phyloP scores from a whole-genome alignment of 2,113 vertebrate genomes.

The Pseudorectes ferrugineus region DNA sequence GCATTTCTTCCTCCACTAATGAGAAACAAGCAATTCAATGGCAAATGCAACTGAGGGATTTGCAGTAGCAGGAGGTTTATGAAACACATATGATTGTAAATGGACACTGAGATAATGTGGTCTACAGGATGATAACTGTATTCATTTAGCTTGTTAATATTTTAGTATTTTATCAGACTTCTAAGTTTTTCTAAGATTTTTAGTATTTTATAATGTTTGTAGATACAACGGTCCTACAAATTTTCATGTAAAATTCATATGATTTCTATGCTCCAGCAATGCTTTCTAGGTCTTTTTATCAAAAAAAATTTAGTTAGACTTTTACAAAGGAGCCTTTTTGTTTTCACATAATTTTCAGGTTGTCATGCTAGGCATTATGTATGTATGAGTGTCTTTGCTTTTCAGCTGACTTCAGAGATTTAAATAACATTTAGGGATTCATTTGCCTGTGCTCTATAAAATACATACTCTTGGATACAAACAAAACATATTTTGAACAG shows the following conservation, averaged over 20 bases:
- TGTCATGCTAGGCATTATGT: conserved; percentile 52
- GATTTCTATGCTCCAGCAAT: conserved; percentile 43
- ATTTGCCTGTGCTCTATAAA: conserved; percentile 44
- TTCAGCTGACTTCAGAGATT: conserved; percentile 70
- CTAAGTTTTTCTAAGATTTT: conserved; percentile 20
- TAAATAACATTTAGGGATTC: conserved; percentile 59
- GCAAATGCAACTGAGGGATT: conserved; percentile 55
- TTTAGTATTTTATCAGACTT: conserved; percentile 55
- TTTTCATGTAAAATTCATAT: conserved; percentile 62
- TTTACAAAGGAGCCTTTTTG: conserved; percentile 41
- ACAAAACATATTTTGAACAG: conserved; percentile 7
- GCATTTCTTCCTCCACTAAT: conserved; percentile 54
- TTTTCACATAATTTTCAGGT: conserved; percentile 59
- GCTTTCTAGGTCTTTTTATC: conserved; percentile 44
- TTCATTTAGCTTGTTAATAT: conserved; percentile 45
- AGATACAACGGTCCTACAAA: background rate
- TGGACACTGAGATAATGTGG: conserved; percentile 37
- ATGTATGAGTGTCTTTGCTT: conserved; percentile 56
- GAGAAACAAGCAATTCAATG: conserved; percentile 61
- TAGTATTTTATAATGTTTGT: conserved; percentile 4
- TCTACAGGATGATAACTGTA: conserved; percentile 17
- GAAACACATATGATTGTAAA: conserved; percentile 46
- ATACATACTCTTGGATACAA: conserved; percentile 40
- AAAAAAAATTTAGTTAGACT: conserved; percentile 48
- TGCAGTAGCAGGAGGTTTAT: conserved; percentile 55